Evolutionary conservation across 2,888 invertebrate genomes (phyloP).

Genomic region (Itoplectis maculator): DNA sequence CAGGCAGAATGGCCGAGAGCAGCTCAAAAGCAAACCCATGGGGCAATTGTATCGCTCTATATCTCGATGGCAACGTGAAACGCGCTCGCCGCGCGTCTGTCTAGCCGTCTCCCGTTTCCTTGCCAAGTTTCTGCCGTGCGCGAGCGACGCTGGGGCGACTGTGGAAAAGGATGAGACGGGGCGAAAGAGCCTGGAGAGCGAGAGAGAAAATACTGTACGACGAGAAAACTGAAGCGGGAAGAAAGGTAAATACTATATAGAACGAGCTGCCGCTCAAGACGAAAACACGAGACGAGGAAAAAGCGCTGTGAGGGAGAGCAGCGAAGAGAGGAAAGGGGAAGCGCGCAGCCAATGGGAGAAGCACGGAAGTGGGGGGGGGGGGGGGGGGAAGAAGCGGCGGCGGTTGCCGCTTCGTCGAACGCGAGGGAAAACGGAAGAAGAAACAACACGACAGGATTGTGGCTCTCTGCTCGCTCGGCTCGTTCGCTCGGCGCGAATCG

Average conservation of each 20-base stretch:
- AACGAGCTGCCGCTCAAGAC: slow-evolving; percentile 1
- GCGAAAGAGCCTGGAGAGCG: not conserved
- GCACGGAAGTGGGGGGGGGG: not conserved
- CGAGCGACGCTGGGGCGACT: not conserved
- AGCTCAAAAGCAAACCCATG: not conserved
- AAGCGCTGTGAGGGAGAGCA: not conserved
- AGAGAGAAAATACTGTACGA: slow-evolving; percentile 16
- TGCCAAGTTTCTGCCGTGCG: slow-evolving; percentile 14
- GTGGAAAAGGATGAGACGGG: slow-evolving; percentile 16
- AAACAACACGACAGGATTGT: not conserved
- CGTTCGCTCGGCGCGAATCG: not conserved
- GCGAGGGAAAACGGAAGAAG: not conserved
- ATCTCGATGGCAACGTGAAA: slow-evolving; percentile 19
- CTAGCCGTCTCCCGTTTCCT: slow-evolving; percentile 19
- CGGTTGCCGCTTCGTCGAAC: not conserved
- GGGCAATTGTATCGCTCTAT: slow-evolving; percentile 11
- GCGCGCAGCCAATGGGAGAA: slow-evolving; percentile 10
- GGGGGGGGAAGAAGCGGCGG: not conserved
- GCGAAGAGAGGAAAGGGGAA: slow-evolving; percentile 5
- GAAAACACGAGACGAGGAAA: slow-evolving; percentile 10
- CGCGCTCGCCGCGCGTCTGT: not conserved
- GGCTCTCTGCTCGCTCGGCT: not conserved
- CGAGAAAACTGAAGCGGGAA: slow-evolving; percentile 1
- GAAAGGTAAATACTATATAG: slow-evolving; percentile 16
- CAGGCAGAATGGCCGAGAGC: not conserved